A percentile compares a stretch with the other conserved stretches of the same genome.
Conservation (phyloP, 2,888 invertebrate genomes). For the Lasioglossum figueresi region DNA sequence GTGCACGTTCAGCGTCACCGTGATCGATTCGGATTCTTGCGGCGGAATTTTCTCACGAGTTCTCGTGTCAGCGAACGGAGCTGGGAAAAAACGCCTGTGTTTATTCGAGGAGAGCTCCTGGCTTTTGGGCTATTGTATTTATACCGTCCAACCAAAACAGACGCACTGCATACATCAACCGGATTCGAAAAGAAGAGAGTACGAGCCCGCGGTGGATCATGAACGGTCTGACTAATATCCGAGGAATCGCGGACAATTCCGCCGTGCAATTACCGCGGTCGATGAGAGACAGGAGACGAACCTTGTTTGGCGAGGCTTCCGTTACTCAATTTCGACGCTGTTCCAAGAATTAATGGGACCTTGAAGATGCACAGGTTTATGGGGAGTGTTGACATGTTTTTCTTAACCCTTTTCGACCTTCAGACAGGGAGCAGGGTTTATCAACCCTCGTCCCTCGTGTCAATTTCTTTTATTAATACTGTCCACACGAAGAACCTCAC, state of each 20-base stretch:
- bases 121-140: constrained; percentile 68
- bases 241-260: constrained; percentile 18
- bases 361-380: too few species aligned
- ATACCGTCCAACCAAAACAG: constrained; percentile 68
- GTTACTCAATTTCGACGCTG: background rate
- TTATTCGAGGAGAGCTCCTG: constrained; percentile 58
- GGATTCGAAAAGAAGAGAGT: constrained; percentile 51
- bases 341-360: background rate
- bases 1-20: background rate
- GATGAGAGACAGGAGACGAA: background rate
- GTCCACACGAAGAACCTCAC: too few species aligned
- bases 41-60: constrained; percentile 43
- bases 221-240: constrained; percentile 36
- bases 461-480: too few species aligned
- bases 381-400: too few species aligned
- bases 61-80: constrained; percentile 44
- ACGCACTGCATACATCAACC: constrained; percentile 50
- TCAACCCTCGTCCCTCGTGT: too few species aligned
- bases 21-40: constrained; percentile 13
- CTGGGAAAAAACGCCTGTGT: constrained; percentile 60
- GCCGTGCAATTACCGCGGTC: background rate
- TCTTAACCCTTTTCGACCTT: too few species aligned
- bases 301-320: background rate
- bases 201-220: background rate
- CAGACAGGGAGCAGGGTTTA: too few species aligned